Evolutionary conservation across 2,113 vertebrate species (phyloP).

Genomic region (Alces alces): DNA sequence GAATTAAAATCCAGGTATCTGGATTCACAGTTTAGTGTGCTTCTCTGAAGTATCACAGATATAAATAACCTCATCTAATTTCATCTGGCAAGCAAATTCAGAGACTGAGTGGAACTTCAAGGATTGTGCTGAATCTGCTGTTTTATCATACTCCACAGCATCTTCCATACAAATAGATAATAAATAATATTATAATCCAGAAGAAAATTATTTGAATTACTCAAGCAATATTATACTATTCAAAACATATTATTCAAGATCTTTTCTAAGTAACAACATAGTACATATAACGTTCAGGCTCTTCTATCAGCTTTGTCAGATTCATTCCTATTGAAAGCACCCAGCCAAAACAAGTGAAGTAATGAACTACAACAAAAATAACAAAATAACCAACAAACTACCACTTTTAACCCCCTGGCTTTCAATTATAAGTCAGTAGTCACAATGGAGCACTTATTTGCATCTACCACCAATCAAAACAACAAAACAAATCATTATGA

Average conservation of each 20-base stretch:
- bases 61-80: constrained; percentile 63
- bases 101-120: constrained; percentile 21
- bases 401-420: not conserved
- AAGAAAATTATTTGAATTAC: constrained; percentile 34
- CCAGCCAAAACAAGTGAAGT: constrained; percentile 20
- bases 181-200: constrained; percentile 7
- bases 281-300: not conserved
- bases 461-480: not conserved
- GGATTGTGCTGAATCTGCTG: constrained; percentile 38
- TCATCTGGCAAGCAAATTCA: constrained; percentile 51
- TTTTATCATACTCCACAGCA: constrained; percentile 14
- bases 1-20: constrained; percentile 48
- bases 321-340: not conserved
- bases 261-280: not conserved
- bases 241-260: not conserved
- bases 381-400: not conserved
- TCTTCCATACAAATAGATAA: constrained; percentile 35
- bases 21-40: constrained; percentile 16
- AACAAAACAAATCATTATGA: constrained; percentile 28
- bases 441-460: not conserved
- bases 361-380: not conserved
- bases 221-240: not conserved
- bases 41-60: constrained; percentile 41
- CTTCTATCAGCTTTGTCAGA: not conserved
- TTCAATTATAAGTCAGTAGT: not conserved